Conservation (phyloP, 2,113 vertebrate species). For the Scytalopus superciliaris region DNA sequence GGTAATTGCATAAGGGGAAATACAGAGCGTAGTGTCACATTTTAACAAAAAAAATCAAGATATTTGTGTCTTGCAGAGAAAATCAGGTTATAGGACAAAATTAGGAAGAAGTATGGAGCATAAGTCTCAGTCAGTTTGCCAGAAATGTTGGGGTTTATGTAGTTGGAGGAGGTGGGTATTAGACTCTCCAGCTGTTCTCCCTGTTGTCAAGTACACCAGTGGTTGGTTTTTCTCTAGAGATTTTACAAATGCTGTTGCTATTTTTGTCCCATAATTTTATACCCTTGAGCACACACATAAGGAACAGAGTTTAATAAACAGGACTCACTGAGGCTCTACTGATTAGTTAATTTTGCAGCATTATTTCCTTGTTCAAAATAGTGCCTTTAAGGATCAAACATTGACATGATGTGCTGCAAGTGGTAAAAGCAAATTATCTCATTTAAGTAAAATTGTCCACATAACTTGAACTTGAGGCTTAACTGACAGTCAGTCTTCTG, state of each 20-base stretch:
- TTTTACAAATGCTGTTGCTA: constrained; percentile 6
- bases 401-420: background rate
- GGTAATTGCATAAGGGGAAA: background rate
- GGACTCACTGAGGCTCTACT: background rate
- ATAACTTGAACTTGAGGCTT: background rate
- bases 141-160: background rate
- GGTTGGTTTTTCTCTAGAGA: constrained; percentile 16
- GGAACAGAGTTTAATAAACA: constrained; percentile 30
- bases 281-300: background rate
- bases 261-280: constrained; percentile 24
- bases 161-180: background rate
- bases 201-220: background rate
- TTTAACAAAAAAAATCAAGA: background rate
- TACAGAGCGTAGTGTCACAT: background rate
- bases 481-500: background rate
- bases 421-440: background rate
- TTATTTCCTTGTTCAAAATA: background rate
- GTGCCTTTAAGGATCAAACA: background rate
- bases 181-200: constrained; percentile 24
- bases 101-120: background rate
- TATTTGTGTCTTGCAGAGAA: background rate
- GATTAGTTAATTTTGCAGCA: background rate
- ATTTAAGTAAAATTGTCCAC: background rate
- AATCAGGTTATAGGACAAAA: background rate
- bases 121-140: background rate